Conservation (phyloP, 1,140 invertebrate species). For the Lucilia cuprina region DNA sequence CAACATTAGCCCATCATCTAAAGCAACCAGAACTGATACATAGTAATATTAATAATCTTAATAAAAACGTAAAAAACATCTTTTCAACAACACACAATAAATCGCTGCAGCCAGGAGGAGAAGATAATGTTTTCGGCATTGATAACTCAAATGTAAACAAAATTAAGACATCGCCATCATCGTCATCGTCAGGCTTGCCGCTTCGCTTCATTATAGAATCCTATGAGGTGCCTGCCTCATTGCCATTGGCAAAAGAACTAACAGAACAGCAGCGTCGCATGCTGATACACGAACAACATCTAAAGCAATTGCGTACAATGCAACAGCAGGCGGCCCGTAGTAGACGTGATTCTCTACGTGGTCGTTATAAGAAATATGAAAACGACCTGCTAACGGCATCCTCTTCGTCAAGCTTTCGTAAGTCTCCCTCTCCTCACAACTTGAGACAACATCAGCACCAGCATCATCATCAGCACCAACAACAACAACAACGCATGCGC, state of each 20-base stretch:
- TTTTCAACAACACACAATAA: constrained; percentile 28
- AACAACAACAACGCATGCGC: constrained; percentile 41
- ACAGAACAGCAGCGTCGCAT: constrained; percentile 31
- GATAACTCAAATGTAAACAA: constrained; percentile 36
- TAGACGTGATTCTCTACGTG: constrained; percentile 46
- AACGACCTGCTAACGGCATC: constrained; percentile 43
- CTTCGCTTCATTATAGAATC: constrained; percentile 51
- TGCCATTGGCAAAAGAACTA: constrained; percentile 21
- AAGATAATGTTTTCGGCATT: constrained; percentile 22
- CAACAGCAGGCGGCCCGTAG: constrained; percentile 50
- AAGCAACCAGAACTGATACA: not conserved
- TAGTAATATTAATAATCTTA: not conserved
- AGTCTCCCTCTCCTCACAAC: constrained; percentile 7
- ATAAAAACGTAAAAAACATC: not conserved
- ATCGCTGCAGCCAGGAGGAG: not conserved
- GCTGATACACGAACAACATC: constrained; percentile 39
- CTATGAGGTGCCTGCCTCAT: constrained; percentile 50
- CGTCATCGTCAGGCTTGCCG: constrained; percentile 35
- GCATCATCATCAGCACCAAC: constrained; percentile 15
- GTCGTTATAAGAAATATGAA: constrained; percentile 40
- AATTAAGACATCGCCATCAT: constrained; percentile 9
- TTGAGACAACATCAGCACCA: constrained; percentile 15
- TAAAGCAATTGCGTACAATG: constrained; percentile 30
- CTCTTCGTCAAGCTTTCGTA: constrained; percentile 32
- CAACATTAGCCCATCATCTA: constrained; percentile 5